Evolutionary conservation across 2,113 vertebrate genomes (phyloP).

Genomic region (Eidolon helvum): DNA sequence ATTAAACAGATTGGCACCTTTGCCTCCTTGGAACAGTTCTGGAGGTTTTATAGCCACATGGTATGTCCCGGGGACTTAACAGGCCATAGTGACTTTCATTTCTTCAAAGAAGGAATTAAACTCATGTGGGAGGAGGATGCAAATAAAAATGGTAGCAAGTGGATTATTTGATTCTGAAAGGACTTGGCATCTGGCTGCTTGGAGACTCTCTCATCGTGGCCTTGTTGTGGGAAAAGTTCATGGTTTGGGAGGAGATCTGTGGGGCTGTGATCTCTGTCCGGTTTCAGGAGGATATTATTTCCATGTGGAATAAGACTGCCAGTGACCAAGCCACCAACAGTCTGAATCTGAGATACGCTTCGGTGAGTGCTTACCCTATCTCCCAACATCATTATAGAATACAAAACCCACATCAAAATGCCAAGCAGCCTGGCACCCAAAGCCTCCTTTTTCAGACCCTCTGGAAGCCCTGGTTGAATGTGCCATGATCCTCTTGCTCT

Average conservation of each 20-base stretch:
- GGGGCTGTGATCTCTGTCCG: slow-evolving; percentile 89
- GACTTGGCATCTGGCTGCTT: slow-evolving; percentile 89
- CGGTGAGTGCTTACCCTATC: slow-evolving; percentile 90
- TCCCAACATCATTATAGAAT: slow-evolving; percentile 92
- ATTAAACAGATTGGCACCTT: too few relatives aligned
- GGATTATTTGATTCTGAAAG: slow-evolving; percentile 90
- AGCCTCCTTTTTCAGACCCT: slow-evolving; percentile 80
- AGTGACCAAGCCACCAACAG: slow-evolving; percentile 90
- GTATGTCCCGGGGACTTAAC: slow-evolving; percentile 90
- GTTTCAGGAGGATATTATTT: slow-evolving; percentile 91
- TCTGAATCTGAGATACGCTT: slow-evolving; percentile 88
- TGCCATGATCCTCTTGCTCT: slow-evolving; percentile 69
- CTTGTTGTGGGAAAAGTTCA: slow-evolving; percentile 89
- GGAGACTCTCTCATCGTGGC: slow-evolving; percentile 90
- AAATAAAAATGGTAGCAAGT: slow-evolving; percentile 91
- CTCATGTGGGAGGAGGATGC: slow-evolving; percentile 93
- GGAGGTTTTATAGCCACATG: slow-evolving; percentile 91
- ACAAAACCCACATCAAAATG: slow-evolving; percentile 91
- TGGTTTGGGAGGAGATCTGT: slow-evolving; percentile 90
- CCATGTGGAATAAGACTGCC: slow-evolving; percentile 92
- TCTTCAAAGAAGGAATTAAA: slow-evolving; percentile 91
- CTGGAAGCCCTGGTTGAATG: slow-evolving; percentile 80
- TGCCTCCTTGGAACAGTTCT: slow-evolving; percentile 85
- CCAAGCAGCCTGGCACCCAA: slow-evolving; percentile 80
- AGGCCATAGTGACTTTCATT: slow-evolving; percentile 90